Percentiles rank a stretch among this genome's conserved stretches.
Conservation (phyloP, 2,888 invertebrate species). For the Arge pagana region DNA sequence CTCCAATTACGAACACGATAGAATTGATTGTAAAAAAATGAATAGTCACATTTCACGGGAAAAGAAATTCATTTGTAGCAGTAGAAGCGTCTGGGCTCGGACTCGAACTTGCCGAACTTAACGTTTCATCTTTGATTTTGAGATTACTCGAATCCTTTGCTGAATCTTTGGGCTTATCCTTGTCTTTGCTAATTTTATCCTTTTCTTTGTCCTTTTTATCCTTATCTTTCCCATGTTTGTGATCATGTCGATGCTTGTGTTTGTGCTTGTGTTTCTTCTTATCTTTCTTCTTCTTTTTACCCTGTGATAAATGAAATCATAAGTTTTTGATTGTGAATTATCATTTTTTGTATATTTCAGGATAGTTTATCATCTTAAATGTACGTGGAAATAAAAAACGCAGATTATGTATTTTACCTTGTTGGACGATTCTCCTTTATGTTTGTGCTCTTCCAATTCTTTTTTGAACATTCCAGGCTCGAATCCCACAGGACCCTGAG, state of each 20-base stretch:
- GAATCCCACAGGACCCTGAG: conserved; percentile 76
- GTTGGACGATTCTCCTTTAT: conserved; percentile 61
- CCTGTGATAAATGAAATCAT: conserved; percentile 15
- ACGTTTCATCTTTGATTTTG: conserved; percentile 73
- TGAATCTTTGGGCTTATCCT: conserved; percentile 58
- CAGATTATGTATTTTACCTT: conserved; percentile 57
- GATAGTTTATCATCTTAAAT: conserved; percentile 3
- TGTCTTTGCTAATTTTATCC: conserved; percentile 61
- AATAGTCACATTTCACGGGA: too few species aligned
- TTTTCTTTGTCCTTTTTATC: conserved; percentile 77
- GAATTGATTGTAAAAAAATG: background rate
- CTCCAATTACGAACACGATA: background rate
- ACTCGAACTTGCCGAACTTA: conserved; percentile 77
- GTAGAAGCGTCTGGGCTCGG: conserved; percentile 68
- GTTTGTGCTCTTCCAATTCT: conserved; percentile 60
- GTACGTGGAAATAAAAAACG: conserved; percentile 1
- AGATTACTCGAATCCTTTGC: conserved; percentile 64
- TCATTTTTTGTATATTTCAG: background rate
- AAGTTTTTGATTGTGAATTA: background rate
- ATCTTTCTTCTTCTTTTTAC: conserved; percentile 81
- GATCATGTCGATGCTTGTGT: conserved; percentile 65
- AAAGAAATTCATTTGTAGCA: conserved; percentile 47
- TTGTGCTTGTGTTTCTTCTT: conserved; percentile 86
- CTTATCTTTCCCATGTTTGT: conserved; percentile 62
- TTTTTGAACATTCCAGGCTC: conserved; percentile 83